Percentiles rank a stretch among this genome's conserved stretches.
These are phyloP conservation scores for Machimus atricapillus DNA, from an alignment of 2,888 invertebrate species.

Conservation along the genomic window DNA sequence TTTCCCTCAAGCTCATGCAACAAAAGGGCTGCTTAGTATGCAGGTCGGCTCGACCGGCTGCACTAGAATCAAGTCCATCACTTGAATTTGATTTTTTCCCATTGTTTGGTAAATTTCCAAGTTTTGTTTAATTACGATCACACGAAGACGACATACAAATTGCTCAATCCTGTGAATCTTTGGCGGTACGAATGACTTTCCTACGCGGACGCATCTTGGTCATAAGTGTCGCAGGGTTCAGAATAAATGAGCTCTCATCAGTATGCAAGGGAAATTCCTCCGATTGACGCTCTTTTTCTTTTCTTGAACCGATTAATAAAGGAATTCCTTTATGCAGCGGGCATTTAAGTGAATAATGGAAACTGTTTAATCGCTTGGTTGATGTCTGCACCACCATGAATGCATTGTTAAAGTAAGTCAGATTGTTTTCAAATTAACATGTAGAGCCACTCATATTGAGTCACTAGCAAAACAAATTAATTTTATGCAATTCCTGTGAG, in stretches of 20 bases:
- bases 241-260: conserved; percentile 12
- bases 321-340: neutral
- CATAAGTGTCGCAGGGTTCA: conserved; percentile 4
- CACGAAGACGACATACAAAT: conserved; percentile 36
- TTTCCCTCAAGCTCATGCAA: neutral
- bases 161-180: neutral
- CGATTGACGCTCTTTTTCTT: neutral
- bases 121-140: conserved; percentile 40
- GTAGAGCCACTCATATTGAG: neutral
- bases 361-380: neutral
- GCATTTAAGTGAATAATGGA: neutral
- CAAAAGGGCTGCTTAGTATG: conserved; percentile 18
- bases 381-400: neutral
- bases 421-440: neutral
- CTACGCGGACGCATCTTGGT: neutral
- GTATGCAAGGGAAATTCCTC: neutral
- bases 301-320: neutral
- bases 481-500: neutral
- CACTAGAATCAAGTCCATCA: neutral
- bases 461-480: neutral
- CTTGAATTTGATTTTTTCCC: conserved; percentile 6
- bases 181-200: neutral
- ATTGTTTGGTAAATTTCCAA: neutral
- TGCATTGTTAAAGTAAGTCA: neutral
- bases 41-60: neutral